Evolutionary conservation across 2,888 invertebrate species (phyloP).

Genomic region (Epinotia ramella): DNA sequence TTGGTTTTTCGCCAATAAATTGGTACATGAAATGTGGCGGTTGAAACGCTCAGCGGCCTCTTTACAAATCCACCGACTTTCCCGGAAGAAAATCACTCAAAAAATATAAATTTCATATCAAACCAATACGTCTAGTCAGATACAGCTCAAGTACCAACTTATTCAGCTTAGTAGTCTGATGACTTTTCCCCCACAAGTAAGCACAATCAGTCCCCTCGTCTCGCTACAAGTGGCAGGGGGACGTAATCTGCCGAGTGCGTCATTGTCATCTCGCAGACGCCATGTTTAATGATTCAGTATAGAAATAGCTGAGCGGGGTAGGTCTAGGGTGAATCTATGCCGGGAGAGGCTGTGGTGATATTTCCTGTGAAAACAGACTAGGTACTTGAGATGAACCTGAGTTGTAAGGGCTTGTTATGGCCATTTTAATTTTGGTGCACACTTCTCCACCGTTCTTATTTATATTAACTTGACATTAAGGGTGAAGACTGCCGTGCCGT

Average conservation of each 20-base stretch:
- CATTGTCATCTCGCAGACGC: conserved; percentile 30
- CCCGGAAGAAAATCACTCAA: background rate
- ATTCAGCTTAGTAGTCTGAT: conserved; percentile 14
- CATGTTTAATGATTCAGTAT: conserved; percentile 30
- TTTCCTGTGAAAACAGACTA: background rate
- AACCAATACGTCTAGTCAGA: background rate
- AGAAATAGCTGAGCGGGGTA: conserved; percentile 10
- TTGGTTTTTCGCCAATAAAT: no score
- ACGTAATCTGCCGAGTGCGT: conserved; percentile 29
- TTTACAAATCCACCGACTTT: no score
- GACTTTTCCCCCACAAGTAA: conserved; percentile 25
- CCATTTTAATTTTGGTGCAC: no score
- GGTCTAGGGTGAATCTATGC: background rate
- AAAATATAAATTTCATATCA: background rate
- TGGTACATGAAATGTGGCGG: no score
- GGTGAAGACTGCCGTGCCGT: no score
- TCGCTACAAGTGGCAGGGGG: conserved; percentile 8
- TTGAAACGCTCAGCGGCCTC: no score
- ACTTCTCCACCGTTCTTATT: no score
- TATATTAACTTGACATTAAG: no score
- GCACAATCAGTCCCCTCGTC: conserved; percentile 19
- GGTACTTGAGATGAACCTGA: background rate
- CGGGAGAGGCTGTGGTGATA: conserved; percentile 2
- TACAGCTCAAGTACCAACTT: background rate
- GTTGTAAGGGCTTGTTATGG: background rate